A percentile compares a stretch with the other conserved stretches of the same genome.
Conservation (phyloP, 2,797 vertebrate genomes). For the Triplophysa bombifrons region DNA sequence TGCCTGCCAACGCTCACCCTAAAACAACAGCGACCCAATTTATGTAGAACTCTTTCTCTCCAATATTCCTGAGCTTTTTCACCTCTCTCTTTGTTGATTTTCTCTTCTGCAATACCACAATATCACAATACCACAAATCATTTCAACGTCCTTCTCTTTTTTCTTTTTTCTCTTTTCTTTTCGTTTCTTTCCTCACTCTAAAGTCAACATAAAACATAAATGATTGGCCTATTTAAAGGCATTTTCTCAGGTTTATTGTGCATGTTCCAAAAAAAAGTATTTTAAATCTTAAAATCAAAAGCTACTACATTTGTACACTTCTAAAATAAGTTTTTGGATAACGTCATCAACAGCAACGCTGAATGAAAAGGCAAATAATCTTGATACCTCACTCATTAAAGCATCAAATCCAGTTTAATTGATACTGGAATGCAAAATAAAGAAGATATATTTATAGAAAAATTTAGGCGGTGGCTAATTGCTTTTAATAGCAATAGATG, state of each 20-base stretch:
- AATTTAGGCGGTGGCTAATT: too few relatives aligned
- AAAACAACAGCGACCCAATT: conserved; percentile 10
- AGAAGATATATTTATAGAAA: too few relatives aligned
- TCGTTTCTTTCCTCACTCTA: neutral
- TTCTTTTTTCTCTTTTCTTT: neutral
- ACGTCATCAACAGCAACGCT: too few relatives aligned
- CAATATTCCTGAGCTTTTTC: neutral
- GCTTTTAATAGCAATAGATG: too few relatives aligned
- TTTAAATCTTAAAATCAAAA: neutral
- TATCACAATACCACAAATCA: neutral
- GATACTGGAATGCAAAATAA: too few relatives aligned
- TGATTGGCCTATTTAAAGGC: too few relatives aligned
- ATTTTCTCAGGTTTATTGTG: too few relatives aligned
- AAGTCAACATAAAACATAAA: neutral
- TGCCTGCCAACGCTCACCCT: conserved; percentile 16
- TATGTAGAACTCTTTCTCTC: neutral
- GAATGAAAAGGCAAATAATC: too few relatives aligned
- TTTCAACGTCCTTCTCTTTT: neutral
- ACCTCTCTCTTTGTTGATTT: neutral
- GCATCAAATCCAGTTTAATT: too few relatives aligned
- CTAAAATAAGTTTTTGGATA: too few relatives aligned
- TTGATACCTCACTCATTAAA: too few relatives aligned
- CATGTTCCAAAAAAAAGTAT: neutral
- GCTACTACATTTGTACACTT: too few relatives aligned
- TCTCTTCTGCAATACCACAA: neutral